Percentiles rank a stretch among this genome's conserved stretches.
phyloP scores from a whole-genome alignment of 2,797 vertebrate species.

The Coracias cyanogaster region DNA sequence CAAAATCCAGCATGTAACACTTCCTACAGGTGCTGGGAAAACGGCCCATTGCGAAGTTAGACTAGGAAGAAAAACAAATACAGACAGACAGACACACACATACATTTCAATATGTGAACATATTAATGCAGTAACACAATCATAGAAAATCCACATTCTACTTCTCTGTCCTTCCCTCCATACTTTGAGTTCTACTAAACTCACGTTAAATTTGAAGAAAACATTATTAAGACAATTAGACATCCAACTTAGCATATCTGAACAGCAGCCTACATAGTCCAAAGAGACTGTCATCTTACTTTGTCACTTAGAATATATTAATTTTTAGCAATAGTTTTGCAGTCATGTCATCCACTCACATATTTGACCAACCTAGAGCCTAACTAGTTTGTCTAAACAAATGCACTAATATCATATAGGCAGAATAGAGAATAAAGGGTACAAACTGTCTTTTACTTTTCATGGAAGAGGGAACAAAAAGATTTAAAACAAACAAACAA shows the following conservation, averaged over 20 bases:
- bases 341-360: background rate
- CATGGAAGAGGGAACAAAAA: background rate
- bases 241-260: background rate
- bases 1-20: slow-evolving; percentile 99
- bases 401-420: background rate
- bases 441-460: background rate
- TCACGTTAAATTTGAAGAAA: background rate
- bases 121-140: background rate
- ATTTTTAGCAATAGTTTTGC: background rate
- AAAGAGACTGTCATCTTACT: background rate
- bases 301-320: background rate
- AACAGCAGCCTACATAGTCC: background rate
- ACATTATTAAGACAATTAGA: background rate
- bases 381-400: background rate
- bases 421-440: background rate
- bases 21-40: slow-evolving; percentile 96
- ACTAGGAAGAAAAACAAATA: slow-evolving; percentile 82
- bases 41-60: slow-evolving; percentile 98
- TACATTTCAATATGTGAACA: background rate
- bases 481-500: background rate
- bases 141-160: background rate
- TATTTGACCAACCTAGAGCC: background rate
- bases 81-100: background rate
- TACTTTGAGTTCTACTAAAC: background rate
- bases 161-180: background rate